Evolutionary conservation across 2,888 invertebrate genomes (phyloP).

Genomic region (Andricus curvator): DNA sequence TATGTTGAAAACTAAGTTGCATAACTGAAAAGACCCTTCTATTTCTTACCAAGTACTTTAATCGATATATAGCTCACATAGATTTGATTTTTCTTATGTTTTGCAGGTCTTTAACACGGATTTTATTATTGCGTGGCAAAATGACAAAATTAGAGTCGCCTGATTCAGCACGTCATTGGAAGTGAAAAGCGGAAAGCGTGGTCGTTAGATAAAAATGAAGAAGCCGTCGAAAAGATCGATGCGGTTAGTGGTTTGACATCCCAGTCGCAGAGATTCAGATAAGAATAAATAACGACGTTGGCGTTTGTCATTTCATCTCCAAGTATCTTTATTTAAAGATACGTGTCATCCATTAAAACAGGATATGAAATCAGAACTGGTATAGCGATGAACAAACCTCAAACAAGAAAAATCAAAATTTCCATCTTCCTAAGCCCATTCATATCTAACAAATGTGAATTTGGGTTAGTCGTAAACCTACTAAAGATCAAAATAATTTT

Average conservation of each 20-base stretch:
- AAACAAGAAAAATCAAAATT: not conserved
- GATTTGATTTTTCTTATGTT: too few species aligned
- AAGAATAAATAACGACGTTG: conserved; percentile 45
- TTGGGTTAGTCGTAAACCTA: not conserved
- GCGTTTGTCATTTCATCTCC: conserved; percentile 37
- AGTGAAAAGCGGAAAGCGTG: conserved; percentile 26
- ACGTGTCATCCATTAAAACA: conserved; percentile 21
- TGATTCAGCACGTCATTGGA: not conserved
- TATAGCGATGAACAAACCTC: not conserved
- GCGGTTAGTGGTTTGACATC: conserved; percentile 36
- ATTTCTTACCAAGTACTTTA: too few species aligned
- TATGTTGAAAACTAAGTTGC: too few species aligned
- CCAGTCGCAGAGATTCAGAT: conserved; percentile 41
- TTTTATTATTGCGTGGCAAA: too few species aligned
- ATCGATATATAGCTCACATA: too few species aligned
- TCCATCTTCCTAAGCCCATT: not conserved
- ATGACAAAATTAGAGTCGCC: conserved; percentile 1
- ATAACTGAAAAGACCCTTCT: too few species aligned
- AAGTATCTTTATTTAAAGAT: conserved; percentile 18
- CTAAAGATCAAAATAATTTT: not conserved
- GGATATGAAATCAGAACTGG: not conserved
- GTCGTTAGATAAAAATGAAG: conserved; percentile 31
- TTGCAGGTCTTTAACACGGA: too few species aligned
- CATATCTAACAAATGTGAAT: not conserved
- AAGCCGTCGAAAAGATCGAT: conserved; percentile 26